These are phyloP conservation scores for Helicolenus hilgendorfi DNA, from an alignment of 2,797 vertebrate genomes.

Conservation along the genomic window DNA sequence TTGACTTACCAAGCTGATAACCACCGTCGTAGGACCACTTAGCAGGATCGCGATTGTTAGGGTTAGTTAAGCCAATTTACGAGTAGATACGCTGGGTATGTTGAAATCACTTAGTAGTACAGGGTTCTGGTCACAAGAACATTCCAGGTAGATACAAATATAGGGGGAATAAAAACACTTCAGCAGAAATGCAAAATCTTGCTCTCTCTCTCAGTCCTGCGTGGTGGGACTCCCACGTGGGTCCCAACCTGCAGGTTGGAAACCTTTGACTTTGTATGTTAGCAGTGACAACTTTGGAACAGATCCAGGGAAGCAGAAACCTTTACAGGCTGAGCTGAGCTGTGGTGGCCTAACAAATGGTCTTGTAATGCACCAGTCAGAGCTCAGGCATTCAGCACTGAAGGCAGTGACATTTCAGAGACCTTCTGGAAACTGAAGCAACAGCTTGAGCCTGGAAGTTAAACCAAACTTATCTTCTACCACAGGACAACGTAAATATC, in stretches of 20 bases:
- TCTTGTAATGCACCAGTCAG: conserved; percentile 49
- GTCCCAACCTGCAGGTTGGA: conserved; percentile 12
- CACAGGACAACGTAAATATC: not conserved
- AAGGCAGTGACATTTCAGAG: conserved; percentile 75
- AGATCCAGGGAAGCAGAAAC: conserved; percentile 58
- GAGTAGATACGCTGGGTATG: too few relatives aligned
- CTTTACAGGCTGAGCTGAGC: conserved; percentile 59
- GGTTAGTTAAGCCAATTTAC: too few relatives aligned
- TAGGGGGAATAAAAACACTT: not conserved
- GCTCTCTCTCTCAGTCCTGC: conserved; percentile 1
- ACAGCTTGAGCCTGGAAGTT: conserved; percentile 44
- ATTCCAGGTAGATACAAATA: not conserved
- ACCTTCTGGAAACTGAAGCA: conserved; percentile 58
- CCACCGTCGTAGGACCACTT: too few relatives aligned
- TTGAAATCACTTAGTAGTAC: too few relatives aligned
- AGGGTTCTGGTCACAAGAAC: not conserved
- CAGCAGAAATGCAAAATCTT: not conserved
- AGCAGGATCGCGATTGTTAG: too few relatives aligned
- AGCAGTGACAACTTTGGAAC: conserved; percentile 43
- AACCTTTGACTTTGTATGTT: conserved; percentile 38
- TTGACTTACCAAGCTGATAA: too few relatives aligned
- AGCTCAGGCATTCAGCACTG: conserved; percentile 42
- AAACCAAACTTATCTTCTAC: conserved; percentile 4
- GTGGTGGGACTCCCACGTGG: not conserved
- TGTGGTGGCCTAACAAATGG: conserved; percentile 59